Percentiles rank a stretch among this genome's conserved stretches.
These are phyloP conservation scores for Xiphydria camelus DNA, from an alignment of 2,888 invertebrate species.

Conservation along the genomic window DNA sequence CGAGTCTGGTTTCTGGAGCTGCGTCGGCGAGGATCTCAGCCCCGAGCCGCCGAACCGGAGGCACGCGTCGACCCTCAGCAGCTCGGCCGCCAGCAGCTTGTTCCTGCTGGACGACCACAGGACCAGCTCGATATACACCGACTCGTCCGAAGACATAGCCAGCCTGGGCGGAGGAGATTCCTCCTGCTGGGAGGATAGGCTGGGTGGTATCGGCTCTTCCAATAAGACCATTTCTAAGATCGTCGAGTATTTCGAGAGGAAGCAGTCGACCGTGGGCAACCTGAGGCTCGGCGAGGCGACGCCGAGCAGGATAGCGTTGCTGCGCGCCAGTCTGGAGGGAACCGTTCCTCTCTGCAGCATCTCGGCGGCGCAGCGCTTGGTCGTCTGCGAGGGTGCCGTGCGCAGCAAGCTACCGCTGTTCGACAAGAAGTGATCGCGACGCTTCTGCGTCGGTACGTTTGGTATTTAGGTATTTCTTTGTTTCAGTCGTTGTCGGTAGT, in stretches of 20 bases:
- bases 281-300: constrained; percentile 42
- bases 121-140: constrained; percentile 82
- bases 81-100: constrained; percentile 62
- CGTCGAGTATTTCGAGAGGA: constrained; percentile 86
- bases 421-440: constrained; percentile 67
- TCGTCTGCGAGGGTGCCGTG: constrained; percentile 85
- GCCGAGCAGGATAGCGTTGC: constrained; percentile 46
- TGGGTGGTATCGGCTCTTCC: constrained; percentile 49
- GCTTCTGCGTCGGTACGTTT: constrained; percentile 11
- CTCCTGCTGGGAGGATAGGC: constrained; percentile 70
- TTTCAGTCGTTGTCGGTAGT: constrained; percentile 7
- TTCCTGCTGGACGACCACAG: constrained; percentile 67
- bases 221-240: constrained; percentile 72
- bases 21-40: constrained; percentile 77
- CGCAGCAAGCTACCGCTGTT: constrained; percentile 83
- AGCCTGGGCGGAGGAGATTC: constrained; percentile 79
- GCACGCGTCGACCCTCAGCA: constrained; percentile 57
- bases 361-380: constrained; percentile 67
- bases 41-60: constrained; percentile 54
- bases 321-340: constrained; percentile 51
- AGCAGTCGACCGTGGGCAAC: constrained; percentile 57
- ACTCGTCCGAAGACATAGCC: constrained; percentile 84
- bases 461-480: constrained; percentile 21
- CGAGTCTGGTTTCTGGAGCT: constrained; percentile 88
- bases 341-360: constrained; percentile 59